Percentiles rank a stretch among this genome's conserved stretches.
Evolutionary conservation across 1,140 invertebrate species (phyloP).

Genomic region (Chelonus insularis): DNA sequence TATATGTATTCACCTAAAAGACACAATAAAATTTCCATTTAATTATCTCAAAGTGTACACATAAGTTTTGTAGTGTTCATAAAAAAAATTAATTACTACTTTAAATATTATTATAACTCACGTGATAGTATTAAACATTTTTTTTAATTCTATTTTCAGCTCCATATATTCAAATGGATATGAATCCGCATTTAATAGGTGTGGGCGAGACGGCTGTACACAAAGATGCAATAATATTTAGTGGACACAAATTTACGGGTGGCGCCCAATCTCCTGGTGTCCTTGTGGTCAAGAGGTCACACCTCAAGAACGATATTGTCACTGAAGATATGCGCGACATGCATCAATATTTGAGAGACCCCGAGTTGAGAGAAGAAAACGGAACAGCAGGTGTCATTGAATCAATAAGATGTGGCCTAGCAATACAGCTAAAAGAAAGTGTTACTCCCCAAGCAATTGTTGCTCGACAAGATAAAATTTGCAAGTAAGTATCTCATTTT

Average conservation of each 20-base stretch:
- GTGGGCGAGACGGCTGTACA: slow-evolving; percentile 71
- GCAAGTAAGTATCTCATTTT: slow-evolving; percentile 61
- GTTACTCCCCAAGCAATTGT: slow-evolving; percentile 75
- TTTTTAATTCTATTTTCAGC: slow-evolving; percentile 65
- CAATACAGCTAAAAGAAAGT: slow-evolving; percentile 83
- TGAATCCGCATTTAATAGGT: slow-evolving; percentile 78
- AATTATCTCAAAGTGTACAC: too few species aligned
- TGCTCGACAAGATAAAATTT: slow-evolving; percentile 73
- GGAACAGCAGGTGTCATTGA: slow-evolving; percentile 84
- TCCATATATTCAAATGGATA: slow-evolving; percentile 78
- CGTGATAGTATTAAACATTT: background rate
- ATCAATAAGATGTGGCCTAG: slow-evolving; percentile 81
- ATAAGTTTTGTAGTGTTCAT: too few species aligned
- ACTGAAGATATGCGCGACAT: slow-evolving; percentile 54
- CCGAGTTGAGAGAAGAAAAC: slow-evolving; percentile 78
- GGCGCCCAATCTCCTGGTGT: slow-evolving; percentile 83
- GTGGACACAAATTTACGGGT: slow-evolving; percentile 89
- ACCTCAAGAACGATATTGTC: slow-evolving; percentile 58
- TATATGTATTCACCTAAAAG: too few species aligned
- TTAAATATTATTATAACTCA: too few species aligned
- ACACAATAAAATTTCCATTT: too few species aligned
- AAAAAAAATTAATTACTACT: too few species aligned
- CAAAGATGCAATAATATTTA: slow-evolving; percentile 91
- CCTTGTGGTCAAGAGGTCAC: slow-evolving; percentile 60
- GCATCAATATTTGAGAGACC: slow-evolving; percentile 50